Evolutionary conservation across 1,140 invertebrate genomes (phyloP).

Genomic region (Drosophila fuyamai): DNA sequence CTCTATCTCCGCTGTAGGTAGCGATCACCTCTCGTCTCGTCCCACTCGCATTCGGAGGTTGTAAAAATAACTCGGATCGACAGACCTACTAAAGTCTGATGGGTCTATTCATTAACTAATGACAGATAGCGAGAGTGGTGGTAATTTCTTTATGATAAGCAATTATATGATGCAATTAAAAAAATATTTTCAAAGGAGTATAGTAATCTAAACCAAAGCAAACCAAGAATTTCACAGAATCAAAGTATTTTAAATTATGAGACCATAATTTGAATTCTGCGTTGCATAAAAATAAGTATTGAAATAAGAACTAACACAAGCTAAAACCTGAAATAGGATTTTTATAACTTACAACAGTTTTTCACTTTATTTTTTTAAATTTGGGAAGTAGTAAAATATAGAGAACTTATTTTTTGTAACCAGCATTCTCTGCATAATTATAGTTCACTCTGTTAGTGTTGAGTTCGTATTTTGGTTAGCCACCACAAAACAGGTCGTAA

Average conservation of each 20-base stretch:
- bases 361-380: too few species aligned
- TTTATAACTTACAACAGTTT: too few species aligned
- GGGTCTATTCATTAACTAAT: slow-evolving; percentile 45
- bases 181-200: background rate
- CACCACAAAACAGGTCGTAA: slow-evolving; percentile 64
- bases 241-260: too few species aligned
- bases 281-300: too few species aligned
- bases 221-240: too few species aligned
- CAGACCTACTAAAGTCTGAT: slow-evolving; percentile 33
- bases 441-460: slow-evolving; percentile 11
- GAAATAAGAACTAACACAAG: too few species aligned
- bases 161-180: slow-evolving; percentile 14
- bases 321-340: too few species aligned
- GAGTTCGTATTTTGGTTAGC: slow-evolving; percentile 46
- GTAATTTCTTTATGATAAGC: slow-evolving; percentile 32
- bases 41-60: slow-evolving; percentile 22
- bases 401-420: background rate
- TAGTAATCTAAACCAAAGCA: background rate
- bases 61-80: slow-evolving; percentile 44
- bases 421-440: slow-evolving; percentile 8
- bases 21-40: slow-evolving; percentile 10
- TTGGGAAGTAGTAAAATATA: background rate
- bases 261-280: too few species aligned
- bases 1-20: slow-evolving; percentile 60
- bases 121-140: slow-evolving; percentile 29